phyloP scores from a whole-genome alignment of 2,888 invertebrate species.

The Andrena marginata region DNA sequence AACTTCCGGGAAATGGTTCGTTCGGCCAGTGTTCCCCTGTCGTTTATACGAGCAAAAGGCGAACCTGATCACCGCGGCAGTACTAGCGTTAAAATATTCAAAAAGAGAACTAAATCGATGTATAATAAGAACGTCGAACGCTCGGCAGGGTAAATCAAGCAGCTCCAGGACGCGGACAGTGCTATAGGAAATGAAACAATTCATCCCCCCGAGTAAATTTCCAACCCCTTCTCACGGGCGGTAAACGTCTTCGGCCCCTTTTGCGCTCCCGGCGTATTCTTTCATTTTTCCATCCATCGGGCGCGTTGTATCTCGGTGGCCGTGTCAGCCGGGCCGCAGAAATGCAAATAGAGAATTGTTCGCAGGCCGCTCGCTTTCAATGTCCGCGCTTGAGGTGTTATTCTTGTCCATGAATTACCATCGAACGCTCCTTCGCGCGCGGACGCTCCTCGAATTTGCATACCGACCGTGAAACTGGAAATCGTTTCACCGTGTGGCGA shows the following conservation, averaged over 20 bases:
- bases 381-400: conserved; percentile 47
- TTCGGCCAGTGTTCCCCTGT: not conserved
- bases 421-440: conserved; percentile 24
- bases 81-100: conserved; percentile 14
- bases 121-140: not conserved
- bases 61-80: not conserved
- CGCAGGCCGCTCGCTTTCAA: conserved; percentile 31
- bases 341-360: conserved; percentile 55
- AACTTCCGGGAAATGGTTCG: not conserved
- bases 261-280: not conserved
- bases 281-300: conserved; percentile 18
- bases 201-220: conserved; percentile 18
- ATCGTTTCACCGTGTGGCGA: conserved; percentile 29
- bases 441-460: conserved; percentile 50
- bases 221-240: conserved; percentile 14
- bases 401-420: conserved; percentile 49
- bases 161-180: not conserved
- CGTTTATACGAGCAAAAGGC: not conserved
- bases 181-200: conserved; percentile 13
- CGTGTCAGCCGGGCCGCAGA: conserved; percentile 31
- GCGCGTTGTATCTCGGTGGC: conserved; percentile 8
- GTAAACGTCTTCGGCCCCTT: conserved; percentile 9
- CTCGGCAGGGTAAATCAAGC: not conserved
- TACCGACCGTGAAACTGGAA: conserved; percentile 49
- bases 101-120: not conserved